Evolutionary conservation across 2,113 vertebrate genomes (phyloP), one percentile per base, ranked within the genome.

Genomic region (Lethenteron reissneri): DNA sequence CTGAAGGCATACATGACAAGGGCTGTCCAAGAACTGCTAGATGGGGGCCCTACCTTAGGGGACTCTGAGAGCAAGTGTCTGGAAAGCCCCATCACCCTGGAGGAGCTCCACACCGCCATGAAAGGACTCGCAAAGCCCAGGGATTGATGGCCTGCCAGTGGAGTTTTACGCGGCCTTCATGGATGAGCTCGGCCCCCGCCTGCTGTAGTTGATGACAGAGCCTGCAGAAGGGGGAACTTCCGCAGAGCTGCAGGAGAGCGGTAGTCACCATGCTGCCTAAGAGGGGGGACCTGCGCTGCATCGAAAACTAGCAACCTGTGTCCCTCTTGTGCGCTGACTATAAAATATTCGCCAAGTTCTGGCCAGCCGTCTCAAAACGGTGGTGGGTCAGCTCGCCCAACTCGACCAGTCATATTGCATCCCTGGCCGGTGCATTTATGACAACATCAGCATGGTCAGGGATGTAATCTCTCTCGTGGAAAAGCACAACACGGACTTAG

Each of bases 371-470:
- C 64, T 68, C 64, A 68, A 68, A 68, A n/a, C 64, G n/a, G 9
- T 68, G 64, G 21, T 68, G n/a, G 64, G 64, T n/a, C 15, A 68
- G 64, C n/a, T 68, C 21, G 64, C 12, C n/a, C 64, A 68, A n/a
- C 64, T 11, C 64, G 62, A 68, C 9, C 2, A 68, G 21, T 68
- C 8, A 9, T 11, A 68, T 68, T 68, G 64, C 64, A 68, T 68
- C 11, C 2, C 64, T 8, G 21, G 11, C n/a, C 9, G 64, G 64
- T 17, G 15, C n/a, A 68, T 68, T 17, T 21, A 68, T 68, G 64
- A 68, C 21, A 68, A 21, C 64, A 68, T 68, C 21, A 17, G n/a
- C 21, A 68, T 11, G n/a, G 9, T 68, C n/a, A n/a, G 11, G n/a
- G 8, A 68, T 21, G 21, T 68, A 21, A 68, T 68, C 2, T n/a